Base-by-base conservation (phyloP, 2,888 invertebrate species). In the Drosophila affinis region DNA sequence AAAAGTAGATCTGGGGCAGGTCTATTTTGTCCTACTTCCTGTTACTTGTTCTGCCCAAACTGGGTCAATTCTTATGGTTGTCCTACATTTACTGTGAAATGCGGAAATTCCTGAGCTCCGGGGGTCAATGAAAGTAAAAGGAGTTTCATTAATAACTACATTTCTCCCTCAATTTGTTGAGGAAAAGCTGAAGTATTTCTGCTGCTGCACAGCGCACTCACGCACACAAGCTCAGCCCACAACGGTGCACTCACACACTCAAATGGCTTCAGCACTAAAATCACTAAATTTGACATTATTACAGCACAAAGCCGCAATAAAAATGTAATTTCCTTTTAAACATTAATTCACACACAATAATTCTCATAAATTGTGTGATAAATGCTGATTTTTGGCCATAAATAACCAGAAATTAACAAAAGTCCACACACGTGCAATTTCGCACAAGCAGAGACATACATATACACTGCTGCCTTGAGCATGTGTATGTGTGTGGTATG, bases 11-110 rank as follows among this genome's bases (percentile, higher is more conserved):
- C 68, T 72, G 54, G 48, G 53, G n/a, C 62, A 54, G 68, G 52
- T 72, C 59, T 24, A 24, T 24, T 24, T 5, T 71, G 88, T 69
- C 63, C 81, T 46, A 85, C 68, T 72, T 71, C 34, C 71, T 69
- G 9, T 3, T 32, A 58, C 53, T 62, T 68, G 62, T 47, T 46
- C 49, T 71, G 64, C 14, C 14, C 18, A 46, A 86, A 86, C 77
- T 79, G 72, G 88, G 81, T 88, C 81, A 87, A 56, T 59, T 49
- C 27, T 14, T n/a, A 39, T 48, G 60, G 57, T 63, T 54, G 64
- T 71, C 67, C 14, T 65, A 71, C 70, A 68, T 72, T 69, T 73
- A 71, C 81, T 78, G 70, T 71, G 72, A 61, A 63, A 71, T 72
- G 54, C 18, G 53, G 10, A 44, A 49, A 55, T 57, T 59, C 48